Percentiles rank a stretch among this genome's conserved stretches.
These are phyloP conservation scores for Miltochrista miniata DNA, from an alignment of 2,888 invertebrate genomes.

Conservation along the genomic window DNA sequence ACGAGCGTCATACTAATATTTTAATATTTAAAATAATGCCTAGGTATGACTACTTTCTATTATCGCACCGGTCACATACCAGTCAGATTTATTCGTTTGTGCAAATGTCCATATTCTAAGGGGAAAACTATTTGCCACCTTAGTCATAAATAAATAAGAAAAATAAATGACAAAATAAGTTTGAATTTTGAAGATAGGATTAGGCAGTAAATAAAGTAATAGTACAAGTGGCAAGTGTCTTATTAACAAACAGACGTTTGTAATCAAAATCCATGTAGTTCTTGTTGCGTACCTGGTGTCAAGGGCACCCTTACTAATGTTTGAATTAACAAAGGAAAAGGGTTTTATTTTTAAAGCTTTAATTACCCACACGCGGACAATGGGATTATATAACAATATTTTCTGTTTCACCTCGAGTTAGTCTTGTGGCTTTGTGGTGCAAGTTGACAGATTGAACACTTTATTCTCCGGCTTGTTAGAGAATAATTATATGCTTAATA, in stretches of 20 bases:
- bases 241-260: slow-evolving; percentile 8
- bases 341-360: slow-evolving; percentile 19
- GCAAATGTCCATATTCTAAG: too few relatives aligned
- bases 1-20: too few relatives aligned
- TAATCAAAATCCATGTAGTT: slow-evolving; percentile 15
- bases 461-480: background rate
- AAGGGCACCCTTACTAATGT: slow-evolving; percentile 26
- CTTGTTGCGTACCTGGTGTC: slow-evolving; percentile 18
- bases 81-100: too few relatives aligned
- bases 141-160: too few relatives aligned
- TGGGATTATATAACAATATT: slow-evolving; percentile 8
- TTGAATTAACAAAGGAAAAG: slow-evolving; percentile 30
- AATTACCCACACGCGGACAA: slow-evolving; percentile 20
- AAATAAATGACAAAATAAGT: background rate
- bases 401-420: slow-evolving; percentile 16
- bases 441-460: background rate
- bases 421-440: slow-evolving; percentile 15
- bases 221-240: too few relatives aligned
- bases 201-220: background rate
- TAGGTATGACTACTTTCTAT: too few relatives aligned
- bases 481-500: too few relatives aligned
- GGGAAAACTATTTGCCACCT: too few relatives aligned
- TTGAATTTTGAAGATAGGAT: background rate
- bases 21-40: too few relatives aligned
- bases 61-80: too few relatives aligned